These are phyloP conservation scores for Tautogolabrus adspersus DNA, from an alignment of 2,113 vertebrate genomes.

Conservation along the genomic window DNA sequence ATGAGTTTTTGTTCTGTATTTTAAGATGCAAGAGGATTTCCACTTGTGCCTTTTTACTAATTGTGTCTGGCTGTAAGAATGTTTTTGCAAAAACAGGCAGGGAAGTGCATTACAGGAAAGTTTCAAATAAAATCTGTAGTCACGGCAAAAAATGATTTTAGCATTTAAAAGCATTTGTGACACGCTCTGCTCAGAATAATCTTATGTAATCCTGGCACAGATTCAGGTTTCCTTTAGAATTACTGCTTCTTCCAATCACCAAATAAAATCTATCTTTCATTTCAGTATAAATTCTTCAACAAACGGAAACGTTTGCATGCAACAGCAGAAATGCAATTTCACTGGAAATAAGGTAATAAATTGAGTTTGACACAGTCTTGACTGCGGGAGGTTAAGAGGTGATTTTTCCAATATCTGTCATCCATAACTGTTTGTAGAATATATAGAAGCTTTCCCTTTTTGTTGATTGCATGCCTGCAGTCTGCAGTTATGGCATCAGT, in stretches of 20 bases:
- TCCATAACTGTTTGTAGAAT: slow-evolving; percentile 31
- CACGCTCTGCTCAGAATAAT: slow-evolving; percentile 3
- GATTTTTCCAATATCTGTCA: slow-evolving; percentile 57
- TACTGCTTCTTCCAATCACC: slow-evolving; percentile 22
- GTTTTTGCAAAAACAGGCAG: slow-evolving; percentile 1
- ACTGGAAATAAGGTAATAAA: slow-evolving; percentile 52
- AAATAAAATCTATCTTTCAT: slow-evolving; percentile 23
- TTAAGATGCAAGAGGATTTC: not conserved
- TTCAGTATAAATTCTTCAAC: slow-evolving; percentile 46
- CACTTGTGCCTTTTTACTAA: not conserved
- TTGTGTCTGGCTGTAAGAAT: not conserved
- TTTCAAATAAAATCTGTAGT: slow-evolving; percentile 28
- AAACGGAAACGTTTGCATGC: slow-evolving; percentile 34
- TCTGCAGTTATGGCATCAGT: slow-evolving; percentile 1
- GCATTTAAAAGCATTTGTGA: slow-evolving; percentile 6
- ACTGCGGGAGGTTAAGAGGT: slow-evolving; percentile 23
- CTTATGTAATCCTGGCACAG: slow-evolving; percentile 35
- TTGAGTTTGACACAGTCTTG: slow-evolving; percentile 34
- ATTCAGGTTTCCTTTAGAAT: slow-evolving; percentile 34
- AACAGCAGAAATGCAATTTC: slow-evolving; percentile 38
- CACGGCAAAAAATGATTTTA: not conserved
- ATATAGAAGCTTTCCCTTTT: slow-evolving; percentile 43
- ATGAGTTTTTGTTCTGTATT: not conserved
- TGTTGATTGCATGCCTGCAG: slow-evolving; percentile 22
- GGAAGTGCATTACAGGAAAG: slow-evolving; percentile 6